Percentiles rank a stretch among this genome's conserved stretches.
Evolutionary conservation across 2,797 vertebrate genomes (phyloP).

Genomic region (Urophycis tenuis): DNA sequence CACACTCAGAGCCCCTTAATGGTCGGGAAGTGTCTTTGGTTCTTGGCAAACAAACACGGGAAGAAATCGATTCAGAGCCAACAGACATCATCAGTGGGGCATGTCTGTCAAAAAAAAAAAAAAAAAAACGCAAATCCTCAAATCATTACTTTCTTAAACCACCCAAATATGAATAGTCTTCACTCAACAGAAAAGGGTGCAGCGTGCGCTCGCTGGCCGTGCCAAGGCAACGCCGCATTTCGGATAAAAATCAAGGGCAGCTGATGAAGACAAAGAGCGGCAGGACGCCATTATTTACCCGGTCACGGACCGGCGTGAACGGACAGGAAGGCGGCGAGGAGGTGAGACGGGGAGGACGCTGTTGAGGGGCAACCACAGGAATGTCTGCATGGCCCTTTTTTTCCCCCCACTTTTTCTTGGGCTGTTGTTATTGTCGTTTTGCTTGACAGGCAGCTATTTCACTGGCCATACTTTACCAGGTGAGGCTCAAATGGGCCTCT

Average conservation of each 20-base stretch:
- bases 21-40: slow-evolving; percentile 35
- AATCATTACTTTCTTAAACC: slow-evolving; percentile 5
- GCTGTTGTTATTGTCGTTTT: neutral
- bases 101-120: slow-evolving; percentile 5
- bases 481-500: slow-evolving; percentile 42
- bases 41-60: slow-evolving; percentile 15
- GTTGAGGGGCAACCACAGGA: slow-evolving; percentile 15
- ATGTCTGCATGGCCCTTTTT: slow-evolving; percentile 23
- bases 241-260: slow-evolving; percentile 9
- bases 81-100: neutral
- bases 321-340: neutral
- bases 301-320: neutral
- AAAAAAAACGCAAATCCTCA: neutral
- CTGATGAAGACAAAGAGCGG: neutral
- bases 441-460: slow-evolving; percentile 39
- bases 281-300: neutral
- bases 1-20: slow-evolving; percentile 21
- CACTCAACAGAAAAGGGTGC: slow-evolving; percentile 6
- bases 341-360: neutral
- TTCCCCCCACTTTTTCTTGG: neutral
- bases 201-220: neutral
- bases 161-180: slow-evolving; percentile 4
- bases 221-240: neutral
- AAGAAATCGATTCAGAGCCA: slow-evolving; percentile 11
- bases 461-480: slow-evolving; percentile 28